Conservation (phyloP, 1,140 invertebrate genomes). For the Sycobia sp. region DNA sequence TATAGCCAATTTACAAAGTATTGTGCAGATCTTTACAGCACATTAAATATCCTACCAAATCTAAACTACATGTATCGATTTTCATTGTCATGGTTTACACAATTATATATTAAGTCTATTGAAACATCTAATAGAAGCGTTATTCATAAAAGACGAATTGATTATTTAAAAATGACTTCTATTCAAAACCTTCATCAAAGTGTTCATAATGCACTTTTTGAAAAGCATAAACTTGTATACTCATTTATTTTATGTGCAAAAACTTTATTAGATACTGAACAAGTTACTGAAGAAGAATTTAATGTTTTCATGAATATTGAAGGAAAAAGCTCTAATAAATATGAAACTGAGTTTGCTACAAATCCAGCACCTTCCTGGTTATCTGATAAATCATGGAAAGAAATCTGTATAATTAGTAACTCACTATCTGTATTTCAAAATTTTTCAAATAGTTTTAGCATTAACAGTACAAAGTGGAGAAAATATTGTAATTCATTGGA, state of each 20-base stretch:
- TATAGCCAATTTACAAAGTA: constrained; percentile 71
- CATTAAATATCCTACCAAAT: constrained; percentile 67
- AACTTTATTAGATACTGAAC: constrained; percentile 56
- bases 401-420: constrained; percentile 65
- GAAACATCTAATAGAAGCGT: constrained; percentile 67
- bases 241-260: constrained; percentile 69
- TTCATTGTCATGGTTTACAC: constrained; percentile 71
- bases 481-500: constrained; percentile 57
- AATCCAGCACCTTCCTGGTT: constrained; percentile 66
- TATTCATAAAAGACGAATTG: constrained; percentile 62
- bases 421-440: constrained; percentile 59
- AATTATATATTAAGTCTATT: constrained; percentile 69
- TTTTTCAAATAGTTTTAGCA: constrained; percentile 47
- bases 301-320: constrained; percentile 66
- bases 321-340: constrained; percentile 41
- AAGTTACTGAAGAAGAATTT: constrained; percentile 66
- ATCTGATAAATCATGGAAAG: constrained; percentile 66
- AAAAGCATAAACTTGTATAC: constrained; percentile 74
- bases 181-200: constrained; percentile 70
- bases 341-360: constrained; percentile 59
- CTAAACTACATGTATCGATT: constrained; percentile 80
- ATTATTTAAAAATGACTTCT: constrained; percentile 66
- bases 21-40: constrained; percentile 71
- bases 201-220: constrained; percentile 71
- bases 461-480: constrained; percentile 63